A percentile compares a stretch with the other conserved stretches of the same genome.
phyloP scores from a whole-genome alignment of 2,113 vertebrate species.

The Danionella cerebrum region DNA sequence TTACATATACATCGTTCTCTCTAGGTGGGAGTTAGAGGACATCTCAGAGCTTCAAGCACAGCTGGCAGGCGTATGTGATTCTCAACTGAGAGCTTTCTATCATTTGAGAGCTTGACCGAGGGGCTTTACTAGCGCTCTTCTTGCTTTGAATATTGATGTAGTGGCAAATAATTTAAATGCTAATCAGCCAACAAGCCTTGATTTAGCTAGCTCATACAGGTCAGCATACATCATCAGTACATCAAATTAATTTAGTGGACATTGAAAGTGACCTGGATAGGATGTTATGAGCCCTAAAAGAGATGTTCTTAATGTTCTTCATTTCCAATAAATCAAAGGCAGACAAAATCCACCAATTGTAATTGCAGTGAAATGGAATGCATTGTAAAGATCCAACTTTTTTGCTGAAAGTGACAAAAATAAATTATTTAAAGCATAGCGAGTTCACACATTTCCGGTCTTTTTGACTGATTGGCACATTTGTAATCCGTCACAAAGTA shows the following conservation, averaged over 20 bases:
- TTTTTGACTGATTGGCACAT: neutral
- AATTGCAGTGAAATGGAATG: neutral
- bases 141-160: slow-evolving; percentile 17
- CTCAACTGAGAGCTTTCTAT: neutral
- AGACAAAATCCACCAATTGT: neutral
- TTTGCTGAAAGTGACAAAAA: neutral
- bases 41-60: slow-evolving; percentile 10
- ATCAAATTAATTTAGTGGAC: slow-evolving; percentile 27
- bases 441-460: neutral
- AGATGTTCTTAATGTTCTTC: neutral
- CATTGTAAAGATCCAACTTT: neutral
- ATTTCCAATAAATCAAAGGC: neutral
- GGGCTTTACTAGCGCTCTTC: neutral
- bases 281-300: no score
- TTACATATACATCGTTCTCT: neutral
- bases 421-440: neutral
- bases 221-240: slow-evolving; percentile 29
- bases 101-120: slow-evolving; percentile 3
- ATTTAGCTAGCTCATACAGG: slow-evolving; percentile 16
- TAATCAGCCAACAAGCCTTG: slow-evolving; percentile 23
- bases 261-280: neutral
- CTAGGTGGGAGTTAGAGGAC: neutral
- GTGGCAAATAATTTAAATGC: slow-evolving; percentile 38
- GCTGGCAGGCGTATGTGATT: slow-evolving; percentile 2
- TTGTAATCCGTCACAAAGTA: neutral